Evolutionary conservation across 2,113 vertebrate species (phyloP), one percentile per base, ranked within the genome.

Genomic region (Brachyhypopomus gauderio): DNA sequence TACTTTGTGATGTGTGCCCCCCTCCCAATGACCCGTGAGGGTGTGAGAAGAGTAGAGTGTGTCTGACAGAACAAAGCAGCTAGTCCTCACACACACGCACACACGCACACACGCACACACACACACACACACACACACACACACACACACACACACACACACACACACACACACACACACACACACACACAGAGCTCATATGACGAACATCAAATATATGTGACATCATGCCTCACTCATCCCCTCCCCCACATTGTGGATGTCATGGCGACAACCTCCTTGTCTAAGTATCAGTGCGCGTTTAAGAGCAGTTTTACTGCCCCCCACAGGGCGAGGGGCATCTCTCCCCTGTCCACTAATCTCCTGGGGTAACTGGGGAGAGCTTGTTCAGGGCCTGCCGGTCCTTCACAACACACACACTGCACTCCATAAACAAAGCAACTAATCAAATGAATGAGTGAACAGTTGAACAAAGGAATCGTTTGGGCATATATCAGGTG

Each of bases 21-120:
- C 56, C 63, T 27, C 56, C 70, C 72, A 22, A 60, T 12, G 72
- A 70, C 23, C 79, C 36, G 11, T 14, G 34, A 59, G 27, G 56
- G 2, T 80, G 74, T 75, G 81, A 80, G 64, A 58, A 58, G 84
- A 85, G 84, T 60, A 79, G 59, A 79, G 77, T 23, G 14, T 52
- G 36, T 75, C 60, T 83, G 60, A 82, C 77, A 80, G 82, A 78
- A 85, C 79, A 83, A 88, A 84, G 82, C 82, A 19, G 16, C 20
- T 9, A 56, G 72, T 4, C n/a, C 72, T 66, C 30, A 19, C 20
- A 66, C 69, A 14, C 38, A 23, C 59, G 77, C 78, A 30, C 59
- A 67, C 48, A 71, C 22, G 23, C 69, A 11, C 22, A 63, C 20
- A 22, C 64, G 16, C 55, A 58, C 55, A 58, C 41, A 36, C 41